These are phyloP conservation scores for Lineus longissimus DNA, from an alignment of 1,140 invertebrate species.

Conservation along the genomic window DNA sequence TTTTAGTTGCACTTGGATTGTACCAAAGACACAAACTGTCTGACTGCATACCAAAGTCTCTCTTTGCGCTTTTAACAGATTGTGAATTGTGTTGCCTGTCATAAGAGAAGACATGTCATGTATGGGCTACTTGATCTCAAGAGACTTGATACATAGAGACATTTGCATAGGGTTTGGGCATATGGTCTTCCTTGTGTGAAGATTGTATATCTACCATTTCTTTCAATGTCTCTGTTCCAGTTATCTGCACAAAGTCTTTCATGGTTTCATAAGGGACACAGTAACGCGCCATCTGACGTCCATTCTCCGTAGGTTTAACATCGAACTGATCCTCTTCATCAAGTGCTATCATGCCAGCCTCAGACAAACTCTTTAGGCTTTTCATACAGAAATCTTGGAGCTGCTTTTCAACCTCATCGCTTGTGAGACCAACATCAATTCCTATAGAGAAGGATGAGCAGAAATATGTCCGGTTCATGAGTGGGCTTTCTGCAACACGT, in stretches of 20 bases:
- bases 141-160: no score
- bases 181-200: no score
- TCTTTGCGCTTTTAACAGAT: no score
- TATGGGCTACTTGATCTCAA: no score
- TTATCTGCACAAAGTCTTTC: conserved; percentile 51
- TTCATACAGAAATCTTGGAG: conserved; percentile 61
- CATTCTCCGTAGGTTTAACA: conserved; percentile 57
- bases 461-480: no score
- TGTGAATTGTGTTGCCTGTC: no score
- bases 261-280: conserved; percentile 65
- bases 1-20: not conserved
- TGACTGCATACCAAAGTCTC: no score
- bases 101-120: no score
- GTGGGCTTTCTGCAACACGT: no score
- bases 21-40: no score
- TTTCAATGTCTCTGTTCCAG: conserved; percentile 37
- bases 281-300: conserved; percentile 64
- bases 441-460: conserved; percentile 30
- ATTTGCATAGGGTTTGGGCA: no score
- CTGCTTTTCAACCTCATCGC: conserved; percentile 62
- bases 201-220: conserved; percentile 47
- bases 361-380: conserved; percentile 59
- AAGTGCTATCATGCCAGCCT: conserved; percentile 58
- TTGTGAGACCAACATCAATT: conserved; percentile 54
- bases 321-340: conserved; percentile 54